Conservation (phyloP, 2,113 vertebrate species). For the Elachura formosa region DNA sequence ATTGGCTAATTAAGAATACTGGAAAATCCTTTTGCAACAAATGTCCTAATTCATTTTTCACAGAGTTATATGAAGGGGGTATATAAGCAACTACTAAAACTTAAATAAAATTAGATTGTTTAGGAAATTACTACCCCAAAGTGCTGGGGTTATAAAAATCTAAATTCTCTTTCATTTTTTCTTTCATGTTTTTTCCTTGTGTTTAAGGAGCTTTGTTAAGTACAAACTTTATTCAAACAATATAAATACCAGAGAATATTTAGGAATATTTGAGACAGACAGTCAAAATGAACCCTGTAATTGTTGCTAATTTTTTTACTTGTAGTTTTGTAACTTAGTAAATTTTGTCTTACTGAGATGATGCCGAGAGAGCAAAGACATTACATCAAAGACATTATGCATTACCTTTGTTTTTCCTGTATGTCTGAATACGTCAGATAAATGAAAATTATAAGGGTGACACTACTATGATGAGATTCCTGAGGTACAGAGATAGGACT, state of each 20-base stretch:
- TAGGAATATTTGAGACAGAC: not conserved
- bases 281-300: not conserved
- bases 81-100: not conserved
- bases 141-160: fast-evolving
- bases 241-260: not conserved
- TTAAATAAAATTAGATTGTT: not conserved
- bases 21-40: not conserved
- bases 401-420: not conserved
- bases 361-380: not conserved
- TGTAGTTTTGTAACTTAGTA: not conserved
- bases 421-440: not conserved
- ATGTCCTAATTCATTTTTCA: not conserved
- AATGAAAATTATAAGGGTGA: not conserved
- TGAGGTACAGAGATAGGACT: not conserved
- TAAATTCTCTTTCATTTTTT: not conserved
- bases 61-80: not conserved
- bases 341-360: not conserved
- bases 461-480: not conserved
- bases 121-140: not conserved
- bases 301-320: not conserved
- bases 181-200: not conserved
- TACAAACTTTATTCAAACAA: not conserved
- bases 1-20: not conserved
- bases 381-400: not conserved
- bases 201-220: not conserved